These are phyloP conservation scores for Autographa gamma DNA, from an alignment of 2,888 invertebrate species.

Conservation along the genomic window DNA sequence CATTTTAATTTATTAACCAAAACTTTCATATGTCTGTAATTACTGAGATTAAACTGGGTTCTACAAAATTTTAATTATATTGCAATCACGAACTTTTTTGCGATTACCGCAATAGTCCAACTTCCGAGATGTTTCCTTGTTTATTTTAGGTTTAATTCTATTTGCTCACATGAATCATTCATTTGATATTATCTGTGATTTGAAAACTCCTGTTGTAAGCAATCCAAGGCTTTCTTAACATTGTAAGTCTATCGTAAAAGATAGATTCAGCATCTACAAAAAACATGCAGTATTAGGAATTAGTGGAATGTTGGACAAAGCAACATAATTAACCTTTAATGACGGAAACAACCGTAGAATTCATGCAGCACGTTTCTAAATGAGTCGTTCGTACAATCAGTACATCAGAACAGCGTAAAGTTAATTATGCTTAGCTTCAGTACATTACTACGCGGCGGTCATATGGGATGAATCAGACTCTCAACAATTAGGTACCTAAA, in stretches of 20 bases:
- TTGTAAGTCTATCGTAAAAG: background rate
- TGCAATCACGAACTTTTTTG: conserved; percentile 57
- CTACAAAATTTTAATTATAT: background rate
- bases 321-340: conserved; percentile 40
- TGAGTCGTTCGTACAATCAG: conserved; percentile 43
- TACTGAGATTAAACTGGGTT: background rate
- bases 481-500: conserved; percentile 7
- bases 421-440: conserved; percentile 28
- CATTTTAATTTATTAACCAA: background rate
- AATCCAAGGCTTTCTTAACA: conserved; percentile 14
- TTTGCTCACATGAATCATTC: conserved; percentile 41
- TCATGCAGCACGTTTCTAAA: conserved; percentile 31
- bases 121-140: conserved; percentile 71
- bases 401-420: conserved; percentile 19
- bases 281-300: conserved; percentile 22
- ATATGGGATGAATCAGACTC: conserved; percentile 5
- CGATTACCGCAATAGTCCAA: conserved; percentile 55
- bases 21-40: background rate
- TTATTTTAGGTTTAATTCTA: conserved; percentile 44
- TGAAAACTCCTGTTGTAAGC: conserved; percentile 39
- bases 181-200: conserved; percentile 26
- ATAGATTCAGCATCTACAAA: background rate
- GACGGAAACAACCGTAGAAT: conserved; percentile 33
- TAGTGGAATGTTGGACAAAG: conserved; percentile 35
- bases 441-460: background rate